Conservation (phyloP, 2,888 invertebrate species). For the Synergus itoensis region DNA sequence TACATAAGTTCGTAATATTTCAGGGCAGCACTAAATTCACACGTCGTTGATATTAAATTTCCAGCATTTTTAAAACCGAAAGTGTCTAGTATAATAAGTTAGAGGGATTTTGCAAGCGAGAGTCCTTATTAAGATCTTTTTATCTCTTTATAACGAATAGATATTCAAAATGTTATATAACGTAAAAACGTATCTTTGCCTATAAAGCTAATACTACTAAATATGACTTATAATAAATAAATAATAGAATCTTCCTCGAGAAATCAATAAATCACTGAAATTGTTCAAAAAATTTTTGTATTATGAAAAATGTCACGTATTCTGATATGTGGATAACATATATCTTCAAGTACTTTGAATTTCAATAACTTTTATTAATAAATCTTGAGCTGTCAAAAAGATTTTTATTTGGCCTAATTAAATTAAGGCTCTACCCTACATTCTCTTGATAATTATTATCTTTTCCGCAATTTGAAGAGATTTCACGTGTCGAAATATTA, state of each 20-base stretch:
- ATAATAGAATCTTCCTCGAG: too few species aligned
- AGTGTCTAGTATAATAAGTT: background rate
- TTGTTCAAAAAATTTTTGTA: too few species aligned
- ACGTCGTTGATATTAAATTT: background rate
- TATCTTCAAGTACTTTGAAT: background rate
- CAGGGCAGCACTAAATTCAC: background rate
- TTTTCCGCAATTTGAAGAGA: background rate
- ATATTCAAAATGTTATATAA: background rate
- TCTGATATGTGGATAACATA: background rate
- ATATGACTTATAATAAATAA: too few species aligned
- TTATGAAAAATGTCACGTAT: background rate
- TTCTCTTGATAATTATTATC: background rate
- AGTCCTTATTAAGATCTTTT: background rate
- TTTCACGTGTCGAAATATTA: background rate
- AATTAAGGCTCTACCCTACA: background rate
- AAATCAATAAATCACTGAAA: too few species aligned
- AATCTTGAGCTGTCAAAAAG: background rate
- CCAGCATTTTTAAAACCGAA: background rate
- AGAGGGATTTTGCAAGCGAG: background rate
- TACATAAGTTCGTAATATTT: background rate
- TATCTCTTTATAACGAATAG: background rate
- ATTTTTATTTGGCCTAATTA: background rate
- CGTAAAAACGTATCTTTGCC: background rate
- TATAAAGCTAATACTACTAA: too few species aligned
- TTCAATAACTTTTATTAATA: background rate